A percentile compares a stretch with the other conserved stretches of the same genome.
Evolutionary conservation across 1,140 invertebrate genomes (phyloP).

Genomic region (Coelopa frigida): DNA sequence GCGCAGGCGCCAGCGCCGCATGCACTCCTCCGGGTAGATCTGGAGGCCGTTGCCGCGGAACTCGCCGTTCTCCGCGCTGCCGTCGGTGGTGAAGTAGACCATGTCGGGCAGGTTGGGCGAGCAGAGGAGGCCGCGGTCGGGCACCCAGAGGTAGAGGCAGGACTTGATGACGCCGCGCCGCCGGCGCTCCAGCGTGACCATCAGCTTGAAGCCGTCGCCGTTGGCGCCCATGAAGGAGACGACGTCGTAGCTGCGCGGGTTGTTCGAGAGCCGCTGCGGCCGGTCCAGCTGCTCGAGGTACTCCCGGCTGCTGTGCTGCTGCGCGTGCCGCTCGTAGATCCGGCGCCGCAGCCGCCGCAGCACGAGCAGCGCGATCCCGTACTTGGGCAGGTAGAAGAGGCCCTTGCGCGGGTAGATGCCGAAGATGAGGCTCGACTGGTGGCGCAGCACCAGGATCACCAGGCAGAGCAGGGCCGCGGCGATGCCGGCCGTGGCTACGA

Average conservation of each 20-base stretch:
- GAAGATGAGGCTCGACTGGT: slow-evolving; percentile 29
- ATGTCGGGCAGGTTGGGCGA: slow-evolving; percentile 34
- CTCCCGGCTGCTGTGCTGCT: slow-evolving; percentile 16
- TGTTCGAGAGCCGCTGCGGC: slow-evolving; percentile 22
- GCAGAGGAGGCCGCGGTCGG: slow-evolving; percentile 18
- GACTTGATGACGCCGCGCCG: slow-evolving; percentile 30
- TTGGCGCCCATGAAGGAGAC: slow-evolving; percentile 38
- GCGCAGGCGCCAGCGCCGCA: slow-evolving; percentile 28
- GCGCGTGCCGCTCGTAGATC: slow-evolving; percentile 28
- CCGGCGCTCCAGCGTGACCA: slow-evolving; percentile 30
- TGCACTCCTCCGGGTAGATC: slow-evolving; percentile 28
- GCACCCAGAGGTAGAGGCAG: slow-evolving; percentile 31
- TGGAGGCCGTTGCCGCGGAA: slow-evolving; percentile 34
- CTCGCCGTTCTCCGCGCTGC: slow-evolving; percentile 24
- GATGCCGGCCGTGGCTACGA: not conserved
- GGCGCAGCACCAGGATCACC: slow-evolving; percentile 19
- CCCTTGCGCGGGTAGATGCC: slow-evolving; percentile 37
- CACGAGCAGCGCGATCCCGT: slow-evolving; percentile 24
- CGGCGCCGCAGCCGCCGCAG: slow-evolving; percentile 27
- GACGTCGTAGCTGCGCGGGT: slow-evolving; percentile 38
- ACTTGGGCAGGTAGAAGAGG: slow-evolving; percentile 31
- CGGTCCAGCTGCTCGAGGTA: slow-evolving; percentile 26
- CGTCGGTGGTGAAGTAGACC: slow-evolving; percentile 34
- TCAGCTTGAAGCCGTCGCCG: slow-evolving; percentile 23
- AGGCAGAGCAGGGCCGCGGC: slow-evolving; percentile 9